Evolutionary conservation across 2,888 invertebrate genomes (phyloP).

Genomic region (Erannis defoliaria): DNA sequence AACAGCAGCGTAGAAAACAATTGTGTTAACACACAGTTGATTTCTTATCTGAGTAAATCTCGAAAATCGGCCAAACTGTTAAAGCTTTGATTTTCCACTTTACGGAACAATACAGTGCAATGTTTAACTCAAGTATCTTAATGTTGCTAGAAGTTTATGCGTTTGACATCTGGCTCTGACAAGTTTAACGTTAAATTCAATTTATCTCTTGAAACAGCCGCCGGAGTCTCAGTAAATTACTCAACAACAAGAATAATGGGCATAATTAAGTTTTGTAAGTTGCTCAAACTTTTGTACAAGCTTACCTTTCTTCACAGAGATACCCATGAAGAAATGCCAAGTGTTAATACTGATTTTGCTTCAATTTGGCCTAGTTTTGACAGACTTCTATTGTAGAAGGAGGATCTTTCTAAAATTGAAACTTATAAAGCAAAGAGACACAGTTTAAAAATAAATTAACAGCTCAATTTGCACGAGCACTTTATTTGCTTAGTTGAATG

Average conservation of each 20-base stretch:
- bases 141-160: conserved; percentile 50
- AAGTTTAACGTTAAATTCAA: conserved; percentile 57
- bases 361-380: conserved; percentile 9
- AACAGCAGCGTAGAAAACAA: neutral
- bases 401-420: no score
- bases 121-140: conserved; percentile 48
- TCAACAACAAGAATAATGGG: conserved; percentile 50
- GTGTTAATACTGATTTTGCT: conserved; percentile 4
- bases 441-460: neutral
- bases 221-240: conserved; percentile 50
- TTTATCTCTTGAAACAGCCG: conserved; percentile 53
- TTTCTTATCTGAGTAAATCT: conserved; percentile 14
- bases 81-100: conserved; percentile 39
- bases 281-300: conserved; percentile 40
- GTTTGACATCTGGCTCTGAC: conserved; percentile 58
- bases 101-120: conserved; percentile 34
- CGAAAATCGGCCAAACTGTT: conserved; percentile 19
- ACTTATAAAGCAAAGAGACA: no score
- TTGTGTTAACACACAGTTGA: conserved; percentile 2
- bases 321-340: conserved; percentile 36
- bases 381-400: neutral
- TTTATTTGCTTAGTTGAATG: no score
- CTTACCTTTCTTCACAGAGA: conserved; percentile 37
- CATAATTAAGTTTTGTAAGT: conserved; percentile 50
- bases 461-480: no score